Evolutionary conservation across 2,797 vertebrate genomes (phyloP), one percentile per base, ranked within the genome.

Genomic region (Anas acuta): DNA sequence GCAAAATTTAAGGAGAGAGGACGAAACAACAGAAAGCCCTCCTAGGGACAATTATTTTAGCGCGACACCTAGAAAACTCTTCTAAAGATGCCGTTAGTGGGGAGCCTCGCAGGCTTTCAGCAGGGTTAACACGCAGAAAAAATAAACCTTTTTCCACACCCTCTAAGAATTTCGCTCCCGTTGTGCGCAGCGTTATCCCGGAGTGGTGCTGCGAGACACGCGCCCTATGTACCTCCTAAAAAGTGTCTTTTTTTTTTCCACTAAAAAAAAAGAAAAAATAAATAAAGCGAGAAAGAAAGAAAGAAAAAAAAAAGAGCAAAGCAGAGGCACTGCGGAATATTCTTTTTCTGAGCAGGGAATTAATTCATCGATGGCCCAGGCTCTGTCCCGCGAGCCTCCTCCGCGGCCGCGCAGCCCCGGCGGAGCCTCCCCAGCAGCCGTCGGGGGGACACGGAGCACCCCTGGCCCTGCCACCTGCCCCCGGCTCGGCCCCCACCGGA

Each of bases 181-280:
- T 37, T 37, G 8, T 30, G 26, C 30, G 30, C 76, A 12, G 57
- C 12, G 30, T 39, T 67, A 45, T 13, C 33, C 49, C 43, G 21
- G 47, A 20, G 64, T 8, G 25, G 37, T 16, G 43, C n/a, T 35
- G 65, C 10, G 2, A 4, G 20, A 19, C 72, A 32, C n/a, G 16
- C 14, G 1, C 41, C 9, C 7, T 1, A 5, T 1, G 10, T 1
- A 43, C 19, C 4, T 58, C 49, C 15, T 33, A 71, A 76, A 75
- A 18, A 26, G 35, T 64, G 32, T 8, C 8, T 87, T n/a, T 5
- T 81, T 81, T 23, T 2, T 64, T 87, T n/a, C 2, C 57, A 84
- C 80, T 39, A n/a, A n/a, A n/a, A 6, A 60, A 20, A 18, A 64
- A 20, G 39, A 15, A 47, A 66, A 21, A 13, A 1, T 3, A 20